Evolutionary conservation across 2,113 vertebrate genomes (phyloP).

Genomic region (Clarias batrachus): DNA sequence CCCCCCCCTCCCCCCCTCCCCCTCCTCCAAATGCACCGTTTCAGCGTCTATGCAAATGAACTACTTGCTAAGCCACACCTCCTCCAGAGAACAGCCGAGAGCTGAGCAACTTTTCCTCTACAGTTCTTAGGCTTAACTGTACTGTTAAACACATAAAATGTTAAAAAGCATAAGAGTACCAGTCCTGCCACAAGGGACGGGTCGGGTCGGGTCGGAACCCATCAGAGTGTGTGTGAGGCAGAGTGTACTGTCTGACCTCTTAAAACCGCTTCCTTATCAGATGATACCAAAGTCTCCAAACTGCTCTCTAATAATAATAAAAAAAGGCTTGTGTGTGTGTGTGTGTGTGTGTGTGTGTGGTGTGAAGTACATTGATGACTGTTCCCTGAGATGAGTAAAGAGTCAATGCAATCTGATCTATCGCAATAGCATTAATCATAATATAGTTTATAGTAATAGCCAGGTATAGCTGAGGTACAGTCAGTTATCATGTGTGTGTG

Average conservation of each 20-base stretch:
- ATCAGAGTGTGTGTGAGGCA: too few species aligned
- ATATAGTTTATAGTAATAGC: not conserved
- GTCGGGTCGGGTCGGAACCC: not conserved
- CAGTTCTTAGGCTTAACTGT: not conserved
- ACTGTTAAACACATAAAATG: not conserved
- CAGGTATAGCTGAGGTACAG: not conserved
- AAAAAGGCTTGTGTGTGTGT: not conserved
- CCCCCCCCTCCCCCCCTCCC: too few species aligned
- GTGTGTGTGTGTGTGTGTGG: not conserved
- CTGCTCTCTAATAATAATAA: not conserved
- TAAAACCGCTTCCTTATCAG: not conserved
- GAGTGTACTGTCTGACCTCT: not conserved
- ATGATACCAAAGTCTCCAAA: not conserved
- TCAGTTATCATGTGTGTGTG: not conserved
- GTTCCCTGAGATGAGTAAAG: not conserved
- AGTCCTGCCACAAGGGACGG: not conserved
- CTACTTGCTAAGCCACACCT: too few species aligned
- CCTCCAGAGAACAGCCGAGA: too few species aligned
- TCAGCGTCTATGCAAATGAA: too few species aligned
- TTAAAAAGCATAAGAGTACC: not conserved
- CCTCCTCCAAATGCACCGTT: too few species aligned
- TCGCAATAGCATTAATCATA: not conserved
- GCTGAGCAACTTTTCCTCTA: too few species aligned
- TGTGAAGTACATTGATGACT: not conserved
- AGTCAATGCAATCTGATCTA: not conserved